Evolutionary conservation across 2,797 vertebrate species (phyloP).

Genomic region (Thripadectes ignobilis): DNA sequence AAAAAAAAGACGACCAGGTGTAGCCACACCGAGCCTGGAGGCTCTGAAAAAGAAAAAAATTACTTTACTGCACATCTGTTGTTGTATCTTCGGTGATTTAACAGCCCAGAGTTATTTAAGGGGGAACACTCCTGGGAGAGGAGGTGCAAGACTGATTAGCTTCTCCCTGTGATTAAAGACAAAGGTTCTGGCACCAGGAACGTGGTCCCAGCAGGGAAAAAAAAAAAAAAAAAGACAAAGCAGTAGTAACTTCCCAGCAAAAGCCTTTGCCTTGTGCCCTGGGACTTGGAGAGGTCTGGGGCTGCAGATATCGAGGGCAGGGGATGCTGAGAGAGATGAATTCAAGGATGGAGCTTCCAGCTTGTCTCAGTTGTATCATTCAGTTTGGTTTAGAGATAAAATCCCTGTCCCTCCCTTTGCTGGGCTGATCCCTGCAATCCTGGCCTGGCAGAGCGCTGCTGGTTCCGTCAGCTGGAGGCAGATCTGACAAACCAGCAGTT

Average conservation of each 20-base stretch:
- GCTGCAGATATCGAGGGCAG: background rate
- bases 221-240: background rate
- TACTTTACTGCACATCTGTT: conserved; percentile 28
- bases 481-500: background rate
- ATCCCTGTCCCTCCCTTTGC: background rate
- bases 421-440: background rate
- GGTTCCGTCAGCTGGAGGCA: background rate
- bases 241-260: background rate
- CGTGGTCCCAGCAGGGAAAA: background rate
- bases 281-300: background rate
- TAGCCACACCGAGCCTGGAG: background rate
- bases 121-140: conserved; percentile 32
- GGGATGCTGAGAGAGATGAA: background rate
- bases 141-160: conserved; percentile 29
- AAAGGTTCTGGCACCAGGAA: background rate
- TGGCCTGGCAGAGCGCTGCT: background rate
- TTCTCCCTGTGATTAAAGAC: conserved; percentile 47
- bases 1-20: background rate
- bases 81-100: conserved; percentile 25
- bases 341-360: background rate
- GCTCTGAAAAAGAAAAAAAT: background rate
- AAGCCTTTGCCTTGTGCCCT: background rate
- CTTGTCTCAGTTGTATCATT: fast-evolving
- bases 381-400: background rate
- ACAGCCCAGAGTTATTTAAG: conserved; percentile 33